Percentiles rank a stretch among this genome's conserved stretches.
Evolutionary conservation across 1,140 invertebrate species (phyloP).

Genomic region (Vanessa tameamea): DNA sequence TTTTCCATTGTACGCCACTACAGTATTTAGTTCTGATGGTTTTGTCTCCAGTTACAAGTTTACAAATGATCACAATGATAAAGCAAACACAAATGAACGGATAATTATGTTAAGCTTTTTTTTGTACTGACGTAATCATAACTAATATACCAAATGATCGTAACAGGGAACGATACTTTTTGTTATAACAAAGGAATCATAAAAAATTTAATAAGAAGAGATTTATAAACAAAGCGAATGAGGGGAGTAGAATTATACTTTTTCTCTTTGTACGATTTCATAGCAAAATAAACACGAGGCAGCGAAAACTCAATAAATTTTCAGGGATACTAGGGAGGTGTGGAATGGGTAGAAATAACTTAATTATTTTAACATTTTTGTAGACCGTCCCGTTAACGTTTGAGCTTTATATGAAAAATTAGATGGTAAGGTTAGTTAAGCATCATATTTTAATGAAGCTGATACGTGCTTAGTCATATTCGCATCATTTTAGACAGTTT

Average conservation of each 20-base stretch:
- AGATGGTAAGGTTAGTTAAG: constrained; percentile 40
- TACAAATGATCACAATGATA: too few species aligned
- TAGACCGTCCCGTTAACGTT: constrained; percentile 32
- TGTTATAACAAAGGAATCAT: neutral
- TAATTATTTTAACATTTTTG: constrained; percentile 24
- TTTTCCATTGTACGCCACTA: neutral
- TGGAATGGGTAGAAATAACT: constrained; percentile 28
- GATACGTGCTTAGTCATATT: constrained; percentile 41
- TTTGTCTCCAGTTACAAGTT: neutral
- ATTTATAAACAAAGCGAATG: constrained; percentile 4
- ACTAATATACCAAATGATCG: neutral
- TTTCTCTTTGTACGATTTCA: constrained; percentile 13
- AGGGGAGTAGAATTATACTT: constrained; percentile 5
- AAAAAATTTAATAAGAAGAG: neutral
- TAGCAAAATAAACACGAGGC: constrained; percentile 11
- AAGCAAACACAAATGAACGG: too few species aligned
- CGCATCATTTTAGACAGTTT: constrained; percentile 41
- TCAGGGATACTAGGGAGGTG: neutral
- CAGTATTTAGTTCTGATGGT: neutral
- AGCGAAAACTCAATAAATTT: constrained; percentile 28
- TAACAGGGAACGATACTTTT: constrained; percentile 1
- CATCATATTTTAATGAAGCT: constrained; percentile 58
- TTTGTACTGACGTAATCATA: neutral
- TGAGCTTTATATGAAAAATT: constrained; percentile 33
- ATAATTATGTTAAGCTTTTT: too few species aligned